Conservation (phyloP, 2,888 invertebrate genomes). For the Ellobium chinense region DNA sequence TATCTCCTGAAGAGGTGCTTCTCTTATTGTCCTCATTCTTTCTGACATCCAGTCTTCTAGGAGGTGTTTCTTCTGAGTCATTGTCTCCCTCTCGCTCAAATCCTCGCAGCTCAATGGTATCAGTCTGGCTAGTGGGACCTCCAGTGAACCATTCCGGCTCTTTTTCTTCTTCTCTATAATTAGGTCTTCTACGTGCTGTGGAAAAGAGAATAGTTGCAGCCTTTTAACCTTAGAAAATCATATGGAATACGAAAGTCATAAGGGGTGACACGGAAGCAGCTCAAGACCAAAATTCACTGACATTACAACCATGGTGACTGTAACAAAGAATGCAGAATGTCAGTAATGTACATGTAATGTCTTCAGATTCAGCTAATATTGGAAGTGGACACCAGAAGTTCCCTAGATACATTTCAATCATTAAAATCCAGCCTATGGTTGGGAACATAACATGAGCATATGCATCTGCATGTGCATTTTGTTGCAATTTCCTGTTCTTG, state of each 20-base stretch:
- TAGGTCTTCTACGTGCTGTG: slow-evolving; percentile 49
- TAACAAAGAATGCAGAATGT: too few species aligned
- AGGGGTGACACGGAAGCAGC: background rate
- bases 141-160: slow-evolving; percentile 93
- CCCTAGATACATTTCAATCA: too few species aligned
- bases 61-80: slow-evolving; percentile 2
- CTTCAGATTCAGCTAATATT: too few species aligned
- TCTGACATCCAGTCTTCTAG: background rate
- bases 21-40: background rate
- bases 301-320: too few species aligned
- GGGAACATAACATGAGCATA: too few species aligned
- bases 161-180: slow-evolving; percentile 81
- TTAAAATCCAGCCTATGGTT: too few species aligned
- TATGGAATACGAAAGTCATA: too few species aligned
- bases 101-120: slow-evolving; percentile 95
- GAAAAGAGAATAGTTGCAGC: slow-evolving; percentile 7
- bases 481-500: too few species aligned
- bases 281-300: background rate
- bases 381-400: too few species aligned
- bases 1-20: background rate
- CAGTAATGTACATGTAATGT: too few species aligned
- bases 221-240: too few species aligned
- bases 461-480: too few species aligned
- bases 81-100: slow-evolving; percentile 83
- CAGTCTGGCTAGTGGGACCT: slow-evolving; percentile 93